These are phyloP conservation scores for Apocheima hispidaria DNA, from an alignment of 2,888 invertebrate species.

Conservation along the genomic window DNA sequence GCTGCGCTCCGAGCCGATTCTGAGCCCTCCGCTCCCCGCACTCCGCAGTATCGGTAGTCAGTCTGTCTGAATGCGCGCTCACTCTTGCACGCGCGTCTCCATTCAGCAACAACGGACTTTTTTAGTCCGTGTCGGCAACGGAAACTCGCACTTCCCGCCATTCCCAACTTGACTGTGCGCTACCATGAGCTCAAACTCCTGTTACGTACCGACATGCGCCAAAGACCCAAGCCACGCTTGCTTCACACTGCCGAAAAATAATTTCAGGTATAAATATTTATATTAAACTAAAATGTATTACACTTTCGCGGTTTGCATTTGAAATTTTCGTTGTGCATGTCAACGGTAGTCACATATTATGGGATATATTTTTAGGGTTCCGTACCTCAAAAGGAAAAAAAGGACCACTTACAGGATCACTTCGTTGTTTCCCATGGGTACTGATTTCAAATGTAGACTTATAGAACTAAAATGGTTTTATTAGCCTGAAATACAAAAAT, in stretches of 20 bases:
- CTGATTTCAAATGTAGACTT: too few species aligned
- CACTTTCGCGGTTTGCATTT: too few species aligned
- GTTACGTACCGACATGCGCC: neutral
- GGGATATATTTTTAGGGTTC: too few species aligned
- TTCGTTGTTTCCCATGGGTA: too few species aligned
- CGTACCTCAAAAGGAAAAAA: too few species aligned
- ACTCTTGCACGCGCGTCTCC: neutral
- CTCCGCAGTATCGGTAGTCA: neutral
- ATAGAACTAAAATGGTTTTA: too few species aligned
- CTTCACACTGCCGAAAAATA: neutral
- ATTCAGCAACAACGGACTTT: neutral
- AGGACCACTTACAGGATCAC: too few species aligned
- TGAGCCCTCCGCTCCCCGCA: neutral
- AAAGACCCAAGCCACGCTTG: neutral
- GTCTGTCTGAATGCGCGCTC: neutral
- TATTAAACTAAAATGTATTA: neutral
- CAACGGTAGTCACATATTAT: too few species aligned
- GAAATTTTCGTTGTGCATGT: too few species aligned
- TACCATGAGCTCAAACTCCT: neutral
- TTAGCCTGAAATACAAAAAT: too few species aligned
- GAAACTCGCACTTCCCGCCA: neutral
- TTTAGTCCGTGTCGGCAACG: neutral
- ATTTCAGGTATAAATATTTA: neutral
- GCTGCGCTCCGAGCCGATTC: too few species aligned
- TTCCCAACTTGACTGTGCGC: neutral